Conservation (phyloP, 2,113 vertebrate species). For the Galbula dea region DNA sequence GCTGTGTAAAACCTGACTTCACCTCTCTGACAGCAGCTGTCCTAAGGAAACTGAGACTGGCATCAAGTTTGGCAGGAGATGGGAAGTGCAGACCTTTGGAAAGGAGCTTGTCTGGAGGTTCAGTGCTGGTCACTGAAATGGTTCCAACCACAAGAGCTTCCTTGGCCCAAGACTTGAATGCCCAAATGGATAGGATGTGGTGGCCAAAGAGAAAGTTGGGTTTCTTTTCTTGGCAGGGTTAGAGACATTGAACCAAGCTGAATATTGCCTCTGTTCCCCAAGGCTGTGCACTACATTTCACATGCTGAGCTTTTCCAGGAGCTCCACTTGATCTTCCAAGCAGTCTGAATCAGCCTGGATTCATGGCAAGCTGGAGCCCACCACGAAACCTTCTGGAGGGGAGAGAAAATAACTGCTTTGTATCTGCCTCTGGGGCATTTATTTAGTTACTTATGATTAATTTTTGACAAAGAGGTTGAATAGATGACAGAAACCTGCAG, state of each 20-base stretch:
- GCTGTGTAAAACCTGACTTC: not conserved
- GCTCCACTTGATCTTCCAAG: not conserved
- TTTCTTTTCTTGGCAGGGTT: constrained; percentile 17
- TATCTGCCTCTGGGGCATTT: not conserved
- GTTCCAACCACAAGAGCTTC: not conserved
- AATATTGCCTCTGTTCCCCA: not conserved
- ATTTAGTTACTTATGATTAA: too few species aligned
- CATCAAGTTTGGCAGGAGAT: not conserved
- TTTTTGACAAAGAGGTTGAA: not conserved
- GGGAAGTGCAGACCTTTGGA: not conserved
- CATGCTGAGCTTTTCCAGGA: not conserved
- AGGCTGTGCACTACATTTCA: not conserved
- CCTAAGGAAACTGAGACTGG: not conserved
- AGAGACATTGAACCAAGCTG: not conserved
- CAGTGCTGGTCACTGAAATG: accelerated
- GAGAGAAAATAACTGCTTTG: not conserved
- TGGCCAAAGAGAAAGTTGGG: not conserved
- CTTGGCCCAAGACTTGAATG: not conserved
- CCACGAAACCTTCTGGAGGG: not conserved
- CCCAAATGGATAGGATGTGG: not conserved
- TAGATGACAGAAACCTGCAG: accelerated
- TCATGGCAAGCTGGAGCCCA: not conserved
- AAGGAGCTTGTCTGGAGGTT: not conserved
- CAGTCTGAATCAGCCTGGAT: not conserved
- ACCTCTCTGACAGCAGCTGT: not conserved